A percentile compares a stretch with the other conserved stretches of the same genome.
These are phyloP conservation scores for Phocoena phocoena DNA, from an alignment of 2,113 vertebrate species.

Conservation along the genomic window DNA sequence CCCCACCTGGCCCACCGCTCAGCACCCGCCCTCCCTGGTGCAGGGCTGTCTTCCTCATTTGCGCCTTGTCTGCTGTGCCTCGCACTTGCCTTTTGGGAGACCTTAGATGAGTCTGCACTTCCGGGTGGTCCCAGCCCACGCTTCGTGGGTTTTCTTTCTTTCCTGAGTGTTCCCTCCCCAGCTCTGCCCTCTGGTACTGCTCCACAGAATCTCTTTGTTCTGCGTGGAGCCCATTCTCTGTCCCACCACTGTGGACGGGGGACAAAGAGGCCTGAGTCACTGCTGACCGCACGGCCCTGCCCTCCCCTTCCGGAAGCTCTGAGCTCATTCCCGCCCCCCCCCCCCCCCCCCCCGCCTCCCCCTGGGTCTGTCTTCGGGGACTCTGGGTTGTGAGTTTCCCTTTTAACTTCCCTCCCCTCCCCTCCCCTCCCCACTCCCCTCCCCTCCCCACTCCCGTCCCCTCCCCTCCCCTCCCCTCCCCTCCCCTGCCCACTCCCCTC, in stretches of 20 bases:
- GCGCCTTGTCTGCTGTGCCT: fast-evolving
- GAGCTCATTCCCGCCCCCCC: not conserved
- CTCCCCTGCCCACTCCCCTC: too few relatives aligned
- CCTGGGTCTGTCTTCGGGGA: not conserved
- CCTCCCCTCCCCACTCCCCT: too few relatives aligned
- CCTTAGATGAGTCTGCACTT: fast-evolving
- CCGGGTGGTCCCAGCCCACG: not conserved
- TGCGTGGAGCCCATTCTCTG: fast-evolving
- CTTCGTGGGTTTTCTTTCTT: not conserved
- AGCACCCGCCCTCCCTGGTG: fast-evolving
- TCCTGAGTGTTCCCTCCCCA: not conserved
- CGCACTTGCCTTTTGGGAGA: fast-evolving
- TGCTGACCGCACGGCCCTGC: not conserved
- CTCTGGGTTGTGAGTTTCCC: not conserved
- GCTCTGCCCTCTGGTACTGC: not conserved
- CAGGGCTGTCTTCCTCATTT: fast-evolving
- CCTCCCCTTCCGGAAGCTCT: not conserved
- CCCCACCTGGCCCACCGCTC: fast-evolving
- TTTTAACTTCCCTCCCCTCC: too few relatives aligned
- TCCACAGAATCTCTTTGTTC: slow-evolving; percentile 62
- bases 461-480: too few relatives aligned
- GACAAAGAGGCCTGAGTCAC: slow-evolving; percentile 60
- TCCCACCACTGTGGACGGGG: not conserved
- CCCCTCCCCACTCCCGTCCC: too few relatives aligned
- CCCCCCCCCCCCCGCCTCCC: too few relatives aligned